Evolutionary conservation across 2,797 vertebrate genomes (phyloP).

Genomic region (Thamnophis elegans): DNA sequence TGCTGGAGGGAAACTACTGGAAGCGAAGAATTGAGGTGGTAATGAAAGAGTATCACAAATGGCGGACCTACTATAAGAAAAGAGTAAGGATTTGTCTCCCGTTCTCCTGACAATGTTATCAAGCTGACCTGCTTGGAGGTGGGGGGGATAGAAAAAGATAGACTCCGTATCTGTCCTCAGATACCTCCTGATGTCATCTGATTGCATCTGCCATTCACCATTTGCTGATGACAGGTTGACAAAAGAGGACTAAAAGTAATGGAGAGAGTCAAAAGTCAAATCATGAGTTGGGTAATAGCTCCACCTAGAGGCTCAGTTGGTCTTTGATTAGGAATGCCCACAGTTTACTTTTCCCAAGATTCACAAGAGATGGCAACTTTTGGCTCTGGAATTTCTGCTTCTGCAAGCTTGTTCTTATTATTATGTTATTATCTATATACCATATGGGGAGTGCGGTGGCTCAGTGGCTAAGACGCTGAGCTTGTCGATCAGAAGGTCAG

Average conservation of each 20-base stretch:
- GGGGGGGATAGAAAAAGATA: background rate
- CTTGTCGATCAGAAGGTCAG: too few species aligned
- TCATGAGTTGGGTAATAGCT: background rate
- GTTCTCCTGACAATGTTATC: rapidly evolving
- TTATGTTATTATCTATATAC: background rate
- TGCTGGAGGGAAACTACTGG: constrained; percentile 98
- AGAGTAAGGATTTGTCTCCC: constrained; percentile 76
- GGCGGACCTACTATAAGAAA: constrained; percentile 98
- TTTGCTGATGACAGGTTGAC: background rate
- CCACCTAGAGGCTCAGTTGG: constrained; percentile 28
- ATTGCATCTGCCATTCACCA: background rate
- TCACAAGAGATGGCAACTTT: background rate
- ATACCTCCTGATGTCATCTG: background rate
- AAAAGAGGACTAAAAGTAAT: background rate
- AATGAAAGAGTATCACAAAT: constrained; percentile 98
- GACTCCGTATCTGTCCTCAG: background rate
- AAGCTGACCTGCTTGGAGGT: background rate
- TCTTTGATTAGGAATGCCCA: background rate
- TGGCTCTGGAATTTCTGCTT: background rate
- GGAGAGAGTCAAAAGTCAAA: background rate
- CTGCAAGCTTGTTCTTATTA: background rate
- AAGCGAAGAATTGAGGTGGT: constrained; percentile 95
- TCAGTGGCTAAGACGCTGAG: too few species aligned
- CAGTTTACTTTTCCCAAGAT: background rate
- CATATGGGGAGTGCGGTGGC: too few species aligned